Conservation (phyloP, 2,113 vertebrate genomes). For the Galemys pyrenaicus region DNA sequence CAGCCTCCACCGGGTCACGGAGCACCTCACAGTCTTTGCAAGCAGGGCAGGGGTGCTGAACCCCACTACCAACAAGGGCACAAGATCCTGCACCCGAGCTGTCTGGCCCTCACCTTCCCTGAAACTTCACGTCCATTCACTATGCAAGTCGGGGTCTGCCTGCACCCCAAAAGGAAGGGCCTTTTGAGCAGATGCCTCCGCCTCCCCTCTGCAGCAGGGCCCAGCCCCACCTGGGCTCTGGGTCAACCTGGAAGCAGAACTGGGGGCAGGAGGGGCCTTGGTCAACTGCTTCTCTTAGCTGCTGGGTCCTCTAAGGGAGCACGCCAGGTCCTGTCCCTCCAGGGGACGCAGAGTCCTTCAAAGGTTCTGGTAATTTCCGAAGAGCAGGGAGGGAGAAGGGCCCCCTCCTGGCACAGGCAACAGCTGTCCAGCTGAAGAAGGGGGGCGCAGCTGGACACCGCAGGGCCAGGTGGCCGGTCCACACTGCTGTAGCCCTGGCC, state of each 20-base stretch:
- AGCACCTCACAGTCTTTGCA: not conserved
- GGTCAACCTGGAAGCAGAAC: not conserved
- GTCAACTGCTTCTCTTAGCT: not conserved
- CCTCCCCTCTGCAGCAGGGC: not conserved
- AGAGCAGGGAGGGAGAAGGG: not conserved
- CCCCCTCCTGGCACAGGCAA: no score
- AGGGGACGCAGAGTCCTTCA: not conserved
- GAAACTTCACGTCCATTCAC: no score
- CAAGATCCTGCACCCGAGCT: no score
- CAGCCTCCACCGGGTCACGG: not conserved
- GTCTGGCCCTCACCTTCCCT: no score
- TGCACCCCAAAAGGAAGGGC: no score
- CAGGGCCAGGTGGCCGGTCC: accelerated
- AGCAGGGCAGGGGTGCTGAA: not conserved
- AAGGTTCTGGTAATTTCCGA: not conserved
- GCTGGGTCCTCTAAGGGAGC: not conserved
- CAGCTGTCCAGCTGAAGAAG: not conserved
- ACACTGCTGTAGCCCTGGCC: not conserved
- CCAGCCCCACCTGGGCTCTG: not conserved
- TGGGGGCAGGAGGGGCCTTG: not conserved
- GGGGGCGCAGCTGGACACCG: not conserved
- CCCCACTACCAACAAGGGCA: not conserved
- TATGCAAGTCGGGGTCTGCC: not conserved
- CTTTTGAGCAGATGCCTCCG: accelerated
- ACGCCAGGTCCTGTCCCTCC: accelerated